A percentile compares a stretch with the other conserved stretches of the same genome.
These are phyloP conservation scores for Petrolisthes manimaculis DNA, from an alignment of 2,888 invertebrate genomes.

Conservation along the genomic window DNA sequence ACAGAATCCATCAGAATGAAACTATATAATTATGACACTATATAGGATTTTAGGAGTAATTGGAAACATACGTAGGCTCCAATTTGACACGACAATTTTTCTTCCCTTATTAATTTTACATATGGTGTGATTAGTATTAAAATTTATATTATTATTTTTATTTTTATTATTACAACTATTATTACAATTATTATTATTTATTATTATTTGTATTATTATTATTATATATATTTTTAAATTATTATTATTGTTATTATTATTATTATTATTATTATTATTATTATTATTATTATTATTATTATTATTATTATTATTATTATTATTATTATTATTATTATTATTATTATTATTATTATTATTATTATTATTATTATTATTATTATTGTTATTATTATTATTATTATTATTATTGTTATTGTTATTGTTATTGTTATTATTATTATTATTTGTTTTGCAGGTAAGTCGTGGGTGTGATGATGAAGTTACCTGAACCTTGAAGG, in stretches of 20 bases:
- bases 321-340: neutral
- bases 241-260: neutral
- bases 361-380: neutral
- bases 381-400: neutral
- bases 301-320: slow-evolving; percentile 5
- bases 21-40: no score
- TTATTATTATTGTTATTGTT: neutral
- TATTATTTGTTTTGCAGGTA: no score
- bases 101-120: neutral
- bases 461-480: no score
- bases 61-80: no score
- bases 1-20: no score
- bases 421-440: no score
- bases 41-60: no score
- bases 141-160: slow-evolving; percentile 6
- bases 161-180: slow-evolving; percentile 15
- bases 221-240: slow-evolving; percentile 23
- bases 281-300: no score
- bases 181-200: neutral
- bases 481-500: no score
- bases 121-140: neutral
- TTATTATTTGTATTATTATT: neutral
- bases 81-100: neutral
- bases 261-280: neutral
- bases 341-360: neutral